phyloP scores from a whole-genome alignment of 2,797 vertebrate species.

The Salmo trutta region DNA sequence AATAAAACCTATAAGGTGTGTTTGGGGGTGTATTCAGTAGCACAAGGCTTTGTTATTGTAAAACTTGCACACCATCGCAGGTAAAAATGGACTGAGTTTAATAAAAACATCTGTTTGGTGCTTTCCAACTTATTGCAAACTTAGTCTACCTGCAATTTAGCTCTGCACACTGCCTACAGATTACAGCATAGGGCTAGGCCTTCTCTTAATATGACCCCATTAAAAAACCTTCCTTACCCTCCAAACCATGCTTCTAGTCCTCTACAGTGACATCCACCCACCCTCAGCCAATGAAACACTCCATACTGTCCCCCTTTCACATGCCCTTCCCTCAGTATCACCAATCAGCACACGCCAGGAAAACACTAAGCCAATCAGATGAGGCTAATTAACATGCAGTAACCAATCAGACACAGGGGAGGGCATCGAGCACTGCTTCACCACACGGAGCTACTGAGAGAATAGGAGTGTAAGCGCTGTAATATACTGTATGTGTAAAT shows the following conservation, averaged over 20 bases:
- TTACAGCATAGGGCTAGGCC: conserved; percentile 44
- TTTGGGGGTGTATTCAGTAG: conserved; percentile 16
- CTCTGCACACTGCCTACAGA: conserved; percentile 67
- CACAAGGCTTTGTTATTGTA: conserved; percentile 44
- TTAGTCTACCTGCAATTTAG: conserved; percentile 60
- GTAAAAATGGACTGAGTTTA: conserved; percentile 49
- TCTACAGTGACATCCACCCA: neutral
- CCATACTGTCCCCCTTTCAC: conserved; percentile 22
- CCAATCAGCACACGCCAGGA: conserved; percentile 27
- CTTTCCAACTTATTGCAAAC: conserved; percentile 36
- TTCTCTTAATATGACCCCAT: conserved; percentile 27
- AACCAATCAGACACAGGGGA: conserved; percentile 53
- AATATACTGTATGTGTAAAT: conserved; percentile 82
- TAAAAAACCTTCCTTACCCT: neutral
- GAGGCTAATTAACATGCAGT: conserved; percentile 4
- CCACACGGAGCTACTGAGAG: conserved; percentile 76
- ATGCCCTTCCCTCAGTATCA: conserved; percentile 42
- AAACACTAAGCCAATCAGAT: conserved; percentile 39
- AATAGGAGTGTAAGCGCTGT: conserved; percentile 64
- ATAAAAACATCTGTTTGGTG: neutral
- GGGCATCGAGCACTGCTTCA: conserved; percentile 66
- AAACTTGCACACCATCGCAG: conserved; percentile 68
- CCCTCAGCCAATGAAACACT: conserved; percentile 12
- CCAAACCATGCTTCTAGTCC: neutral
- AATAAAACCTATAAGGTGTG: conserved; percentile 14